Base-by-base conservation (phyloP, 2,888 invertebrate genomes). In the Drosophila trichaetosa region DNA sequence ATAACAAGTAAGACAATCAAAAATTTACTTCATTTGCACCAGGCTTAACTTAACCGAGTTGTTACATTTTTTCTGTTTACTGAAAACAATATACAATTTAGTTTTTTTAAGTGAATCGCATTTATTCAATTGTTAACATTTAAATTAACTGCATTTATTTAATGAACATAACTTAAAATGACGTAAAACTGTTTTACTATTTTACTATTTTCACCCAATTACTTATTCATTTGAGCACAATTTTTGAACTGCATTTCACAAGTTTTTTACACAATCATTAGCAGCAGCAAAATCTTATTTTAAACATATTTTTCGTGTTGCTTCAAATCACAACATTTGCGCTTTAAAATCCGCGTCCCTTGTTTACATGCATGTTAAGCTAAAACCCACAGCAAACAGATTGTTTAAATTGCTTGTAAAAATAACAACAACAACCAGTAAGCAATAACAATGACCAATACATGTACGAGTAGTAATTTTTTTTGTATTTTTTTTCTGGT, bases 361-460 rank as follows among this genome's bases (percentile, higher is more conserved):
- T 80, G 82, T 82, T 85, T 76, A 80, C 83, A 86, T 54, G 64
- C 53, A 67, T 71, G 85, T 80, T 70, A 73, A 85, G 79, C 81
- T 74, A 59, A 76, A 69, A 59, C 60, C 64, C 77, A 68, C 67
- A 71, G 86, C 64, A 73, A 81, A 78, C 84, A 88, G 80, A 83
- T 85, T 86, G 84, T 69, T 88, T 62, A 81, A 85, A 88, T 85
- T 86, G 87, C 84, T 83, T 88, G 84, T 82, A 82, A 80, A 74
- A 74, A 79, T 73, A 85, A 79, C 69, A 69, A 79, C 69, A 69
- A 70, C 73, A 67, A 52, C 56, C 76, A 73, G 64, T 60, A 36
- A 72, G 73, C 79, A 73, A 78, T 73, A 64, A 76, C 69, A 84
- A 61, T 77, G 80, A 78, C 64, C 68, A 65, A 51, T 62, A 57